Base-by-base conservation (phyloP, 2,888 invertebrate species). In the Aporophyla lueneburgensis region DNA sequence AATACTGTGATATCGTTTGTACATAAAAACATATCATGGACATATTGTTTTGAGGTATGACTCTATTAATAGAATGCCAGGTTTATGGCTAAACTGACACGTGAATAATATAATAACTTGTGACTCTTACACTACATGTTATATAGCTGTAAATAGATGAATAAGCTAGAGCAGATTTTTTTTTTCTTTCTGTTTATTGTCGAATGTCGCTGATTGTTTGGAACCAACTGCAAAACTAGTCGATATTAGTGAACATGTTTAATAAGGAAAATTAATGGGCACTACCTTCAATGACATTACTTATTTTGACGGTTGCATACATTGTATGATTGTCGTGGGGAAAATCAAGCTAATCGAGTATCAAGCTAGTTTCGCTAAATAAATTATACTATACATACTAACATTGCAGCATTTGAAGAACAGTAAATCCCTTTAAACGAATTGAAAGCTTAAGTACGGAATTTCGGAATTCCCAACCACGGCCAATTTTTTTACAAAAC, bases 1-100 rank as follows among this genome's bases (percentile, higher is more conserved):
- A 90, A 86, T 79, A 77, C 78, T 71, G 24, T 58, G 53, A 80
- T 80, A 46, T 59, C 51, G 56, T n/a, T 71, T n/a, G 68, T 58
- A 84, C 40, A 62, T 63, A 75, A 63, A 81, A 43, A 73, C 53
- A 74, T 10, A 85, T 74, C 62, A 61, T 61, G 24, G 27, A 56
- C 65, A 56, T 63, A 81, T 77, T 81, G 63, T 81, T 67, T 76
- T 58, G 27, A 70, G 58, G 40, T 62, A 72, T 76, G 65, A 49
- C n/a, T 72, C 24, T 83, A 62, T 63, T 24, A 69, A 59, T 27
- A 72, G 62, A 70, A 58, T 53, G 53, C 46, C 19, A 56, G 58
- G 43, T 78, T 54, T 66, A 68, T 54, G 56, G 21, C 40, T 16
- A 5, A 61, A 54, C 21, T 62, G 16, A 27, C 53, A 53, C 43